Percentiles rank a stretch among this genome's conserved stretches.
Evolutionary conservation across 2,113 vertebrate species (phyloP).

Genomic region (Zosterops borbonicus): DNA sequence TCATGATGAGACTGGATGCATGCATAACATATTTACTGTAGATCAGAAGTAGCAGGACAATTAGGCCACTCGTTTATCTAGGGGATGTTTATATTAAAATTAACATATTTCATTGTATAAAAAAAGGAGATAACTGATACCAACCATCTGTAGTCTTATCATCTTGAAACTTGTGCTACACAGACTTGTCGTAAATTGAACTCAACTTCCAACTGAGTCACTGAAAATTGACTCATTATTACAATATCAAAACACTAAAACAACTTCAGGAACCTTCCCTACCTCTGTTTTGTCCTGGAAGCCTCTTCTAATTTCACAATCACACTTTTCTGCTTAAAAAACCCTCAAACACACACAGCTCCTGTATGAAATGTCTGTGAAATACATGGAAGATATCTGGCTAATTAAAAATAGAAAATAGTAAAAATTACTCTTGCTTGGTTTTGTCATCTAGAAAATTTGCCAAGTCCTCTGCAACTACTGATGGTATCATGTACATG

Average conservation of each 20-base stretch:
- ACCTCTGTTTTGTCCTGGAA: neutral
- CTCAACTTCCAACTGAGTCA: neutral
- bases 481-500: neutral
- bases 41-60: neutral
- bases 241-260: neutral
- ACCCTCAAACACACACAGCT: neutral
- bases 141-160: neutral
- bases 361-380: neutral
- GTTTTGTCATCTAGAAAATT: neutral
- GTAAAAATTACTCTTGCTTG: neutral
- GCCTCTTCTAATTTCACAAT: neutral
- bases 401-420: neutral
- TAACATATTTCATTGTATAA: neutral
- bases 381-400: neutral
- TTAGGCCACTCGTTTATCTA: neutral
- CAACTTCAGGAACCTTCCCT: neutral
- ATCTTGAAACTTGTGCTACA: neutral
- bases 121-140: neutral
- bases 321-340: neutral
- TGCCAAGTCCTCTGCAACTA: neutral
- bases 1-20: neutral
- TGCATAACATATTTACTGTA: neutral
- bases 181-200: neutral
- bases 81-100: neutral
- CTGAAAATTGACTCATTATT: neutral